A percentile compares a stretch with the other conserved stretches of the same genome.
Conservation (phyloP, 1,140 invertebrate species). For the Melanaphis sacchari region DNA sequence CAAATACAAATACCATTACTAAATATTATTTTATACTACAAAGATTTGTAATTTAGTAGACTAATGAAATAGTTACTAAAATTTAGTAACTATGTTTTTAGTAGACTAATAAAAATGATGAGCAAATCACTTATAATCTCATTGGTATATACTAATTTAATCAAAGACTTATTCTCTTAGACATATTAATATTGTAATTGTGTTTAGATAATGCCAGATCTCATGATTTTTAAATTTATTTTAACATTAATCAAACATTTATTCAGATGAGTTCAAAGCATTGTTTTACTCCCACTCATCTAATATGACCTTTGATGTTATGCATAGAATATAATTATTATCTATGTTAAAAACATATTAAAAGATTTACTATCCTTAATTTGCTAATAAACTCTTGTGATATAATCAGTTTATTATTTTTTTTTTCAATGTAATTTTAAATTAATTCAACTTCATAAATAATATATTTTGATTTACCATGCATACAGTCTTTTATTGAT, state of each 20-base stretch:
- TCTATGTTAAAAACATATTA: neutral
- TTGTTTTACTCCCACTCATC: neutral
- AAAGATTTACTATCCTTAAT: neutral
- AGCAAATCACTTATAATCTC: neutral
- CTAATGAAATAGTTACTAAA: too few relatives aligned
- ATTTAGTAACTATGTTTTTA: slow-evolving; percentile 15
- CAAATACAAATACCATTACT: neutral
- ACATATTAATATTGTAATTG: neutral
- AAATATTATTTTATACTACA: neutral
- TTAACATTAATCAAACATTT: neutral
- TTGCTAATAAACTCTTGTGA: neutral
- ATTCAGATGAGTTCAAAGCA: neutral
- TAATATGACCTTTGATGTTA: neutral
- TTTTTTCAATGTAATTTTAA: neutral
- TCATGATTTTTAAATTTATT: neutral
- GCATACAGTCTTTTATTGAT: slow-evolving; percentile 41
- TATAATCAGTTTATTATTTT: neutral
- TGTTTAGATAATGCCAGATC: neutral
- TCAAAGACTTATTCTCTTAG: neutral
- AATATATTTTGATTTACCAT: slow-evolving; percentile 31
- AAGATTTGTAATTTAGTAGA: too few relatives aligned
- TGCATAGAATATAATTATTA: neutral
- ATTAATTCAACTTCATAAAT: slow-evolving; percentile 7
- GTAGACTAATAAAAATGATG: neutral
- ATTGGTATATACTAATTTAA: neutral